Conservation (phyloP, 2,113 vertebrate species). For the Cynocephalus volans region DNA sequence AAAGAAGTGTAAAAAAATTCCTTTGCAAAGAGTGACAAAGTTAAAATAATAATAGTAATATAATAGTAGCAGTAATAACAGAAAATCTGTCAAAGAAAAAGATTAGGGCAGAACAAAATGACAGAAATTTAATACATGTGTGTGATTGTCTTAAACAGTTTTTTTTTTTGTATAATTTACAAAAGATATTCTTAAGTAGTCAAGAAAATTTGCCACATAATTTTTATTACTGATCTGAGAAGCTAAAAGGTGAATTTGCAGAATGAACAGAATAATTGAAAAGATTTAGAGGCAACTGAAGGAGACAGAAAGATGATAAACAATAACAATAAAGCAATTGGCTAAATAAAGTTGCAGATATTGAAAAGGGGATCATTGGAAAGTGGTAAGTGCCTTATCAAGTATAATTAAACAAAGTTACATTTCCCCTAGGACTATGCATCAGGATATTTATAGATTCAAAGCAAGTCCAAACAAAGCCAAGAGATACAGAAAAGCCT, state of each 20-base stretch:
- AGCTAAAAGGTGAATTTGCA: neutral
- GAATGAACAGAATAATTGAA: constrained; percentile 7
- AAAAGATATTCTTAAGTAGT: neutral
- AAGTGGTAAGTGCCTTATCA: neutral
- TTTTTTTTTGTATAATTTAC: constrained; percentile 34
- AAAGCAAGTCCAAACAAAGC: neutral
- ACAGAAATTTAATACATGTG: neutral
- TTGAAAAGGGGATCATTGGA: neutral
- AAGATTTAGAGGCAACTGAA: neutral
- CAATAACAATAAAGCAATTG: neutral
- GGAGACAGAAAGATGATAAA: neutral
- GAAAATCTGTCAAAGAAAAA: neutral
- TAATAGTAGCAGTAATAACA: neutral
- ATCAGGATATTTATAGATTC: neutral
- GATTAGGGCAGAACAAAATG: constrained; percentile 3
- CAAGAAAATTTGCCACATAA: constrained; percentile 33
- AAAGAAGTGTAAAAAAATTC: constrained; percentile 37
- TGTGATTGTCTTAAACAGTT: neutral
- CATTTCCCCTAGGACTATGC: neutral
- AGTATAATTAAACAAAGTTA: neutral
- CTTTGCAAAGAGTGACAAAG: constrained; percentile 8
- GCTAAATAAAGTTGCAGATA: neutral
- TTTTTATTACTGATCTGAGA: constrained; percentile 20
- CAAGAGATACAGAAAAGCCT: neutral
- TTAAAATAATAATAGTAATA: constrained; percentile 8